phyloP scores from a whole-genome alignment of 2,797 vertebrate genomes.

The Hylomyscus alleni region DNA sequence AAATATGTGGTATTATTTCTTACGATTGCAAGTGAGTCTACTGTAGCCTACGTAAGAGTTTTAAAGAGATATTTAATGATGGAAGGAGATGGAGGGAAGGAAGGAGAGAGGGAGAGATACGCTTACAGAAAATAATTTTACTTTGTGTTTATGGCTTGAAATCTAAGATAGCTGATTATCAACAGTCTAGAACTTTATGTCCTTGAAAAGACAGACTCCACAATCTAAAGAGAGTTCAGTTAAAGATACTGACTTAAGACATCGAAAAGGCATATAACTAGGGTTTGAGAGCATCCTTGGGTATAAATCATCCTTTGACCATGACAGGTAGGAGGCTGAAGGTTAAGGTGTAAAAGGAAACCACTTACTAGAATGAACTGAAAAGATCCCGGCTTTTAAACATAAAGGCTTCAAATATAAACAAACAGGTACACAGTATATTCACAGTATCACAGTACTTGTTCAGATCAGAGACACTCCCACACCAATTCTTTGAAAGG shows the following conservation, averaged over 20 bases:
- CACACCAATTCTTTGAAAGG: not conserved
- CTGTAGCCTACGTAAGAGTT: constrained; percentile 19
- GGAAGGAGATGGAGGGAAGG: not conserved
- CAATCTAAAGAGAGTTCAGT: not conserved
- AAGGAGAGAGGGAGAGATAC: not conserved
- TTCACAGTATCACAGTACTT: not conserved
- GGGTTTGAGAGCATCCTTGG: not conserved
- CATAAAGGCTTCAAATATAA: not conserved
- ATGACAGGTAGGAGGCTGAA: constrained; percentile 23
- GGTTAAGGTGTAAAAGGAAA: not conserved
- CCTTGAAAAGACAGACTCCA: not conserved
- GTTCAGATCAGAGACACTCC: not conserved
- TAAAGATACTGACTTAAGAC: constrained; percentile 23
- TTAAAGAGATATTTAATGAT: not conserved
- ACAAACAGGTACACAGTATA: not conserved
- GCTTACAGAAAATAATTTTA: not conserved
- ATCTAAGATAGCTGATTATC: not conserved
- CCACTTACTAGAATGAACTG: not conserved
- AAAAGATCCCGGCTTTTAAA: not conserved
- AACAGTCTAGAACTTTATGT: not conserved
- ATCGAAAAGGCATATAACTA: not conserved
- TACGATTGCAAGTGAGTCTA: not conserved
- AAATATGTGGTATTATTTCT: not conserved
- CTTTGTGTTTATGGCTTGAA: not conserved
- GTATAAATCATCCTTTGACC: constrained; percentile 21